A percentile compares a stretch with the other conserved stretches of the same genome.
phyloP scores from a whole-genome alignment of 2,888 invertebrate species.

The Ditula angustiorana region DNA sequence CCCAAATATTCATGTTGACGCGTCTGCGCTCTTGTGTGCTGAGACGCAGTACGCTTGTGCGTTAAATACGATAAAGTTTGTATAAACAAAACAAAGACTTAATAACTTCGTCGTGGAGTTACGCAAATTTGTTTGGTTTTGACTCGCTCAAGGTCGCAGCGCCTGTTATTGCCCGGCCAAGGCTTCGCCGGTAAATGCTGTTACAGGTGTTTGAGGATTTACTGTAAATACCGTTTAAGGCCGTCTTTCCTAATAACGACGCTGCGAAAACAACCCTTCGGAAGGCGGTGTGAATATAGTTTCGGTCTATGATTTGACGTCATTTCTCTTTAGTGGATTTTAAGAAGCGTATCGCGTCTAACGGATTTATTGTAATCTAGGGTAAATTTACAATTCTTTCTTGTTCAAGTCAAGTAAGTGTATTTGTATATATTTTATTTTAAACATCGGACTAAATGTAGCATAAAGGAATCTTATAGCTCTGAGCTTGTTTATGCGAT shows the following conservation, averaged over 20 bases:
- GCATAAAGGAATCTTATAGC: too few relatives aligned
- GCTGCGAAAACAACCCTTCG: background rate
- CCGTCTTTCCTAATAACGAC: slow-evolving; percentile 40
- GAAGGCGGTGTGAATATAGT: background rate
- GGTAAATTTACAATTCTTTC: too few relatives aligned
- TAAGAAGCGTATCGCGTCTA: too few relatives aligned
- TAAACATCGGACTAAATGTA: too few relatives aligned
- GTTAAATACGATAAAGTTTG: background rate
- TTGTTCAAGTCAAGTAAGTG: too few relatives aligned
- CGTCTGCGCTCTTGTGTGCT: background rate
- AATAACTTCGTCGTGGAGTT: background rate
- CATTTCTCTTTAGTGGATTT: background rate
- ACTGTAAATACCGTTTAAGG: slow-evolving; percentile 45
- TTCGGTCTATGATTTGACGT: too few relatives aligned
- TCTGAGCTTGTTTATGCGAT: too few relatives aligned
- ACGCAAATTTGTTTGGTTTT: slow-evolving; percentile 13
- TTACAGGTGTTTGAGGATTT: slow-evolving; percentile 12
- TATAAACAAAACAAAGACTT: background rate
- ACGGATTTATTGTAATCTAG: too few relatives aligned
- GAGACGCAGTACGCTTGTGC: background rate
- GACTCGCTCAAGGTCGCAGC: slow-evolving; percentile 11
- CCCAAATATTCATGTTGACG: background rate
- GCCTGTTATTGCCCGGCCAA: slow-evolving; percentile 2
- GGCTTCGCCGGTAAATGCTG: slow-evolving; percentile 8
- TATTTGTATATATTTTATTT: too few relatives aligned